phyloP scores from a whole-genome alignment of 2,113 vertebrate species.

The Psephotus haematonotus region DNA sequence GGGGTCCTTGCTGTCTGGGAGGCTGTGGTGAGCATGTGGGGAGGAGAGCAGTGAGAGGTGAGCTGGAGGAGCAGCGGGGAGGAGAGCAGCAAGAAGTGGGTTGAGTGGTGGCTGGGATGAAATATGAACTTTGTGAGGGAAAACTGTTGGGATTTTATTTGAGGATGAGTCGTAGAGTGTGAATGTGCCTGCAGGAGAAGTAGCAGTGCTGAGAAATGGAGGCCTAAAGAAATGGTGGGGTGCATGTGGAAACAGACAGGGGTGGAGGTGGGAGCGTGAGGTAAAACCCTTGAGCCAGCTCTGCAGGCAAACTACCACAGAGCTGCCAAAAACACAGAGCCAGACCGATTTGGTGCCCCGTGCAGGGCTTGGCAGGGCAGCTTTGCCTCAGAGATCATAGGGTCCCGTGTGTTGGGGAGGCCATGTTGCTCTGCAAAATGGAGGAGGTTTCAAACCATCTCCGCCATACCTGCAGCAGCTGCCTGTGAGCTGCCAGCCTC shows the following conservation, averaged over 20 bases:
- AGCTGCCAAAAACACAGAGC: fast-evolving
- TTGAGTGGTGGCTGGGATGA: fast-evolving
- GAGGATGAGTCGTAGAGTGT: fast-evolving
- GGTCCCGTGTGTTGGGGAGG: fast-evolving
- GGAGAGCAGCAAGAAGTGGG: fast-evolving
- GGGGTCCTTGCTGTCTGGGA: fast-evolving
- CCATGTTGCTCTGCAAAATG: neutral
- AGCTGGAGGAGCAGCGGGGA: neutral
- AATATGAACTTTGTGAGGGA: neutral
- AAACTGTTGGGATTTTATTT: neutral
- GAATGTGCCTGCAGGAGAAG: neutral
- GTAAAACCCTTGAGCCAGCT: neutral
- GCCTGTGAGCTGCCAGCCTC: neutral
- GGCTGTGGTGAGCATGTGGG: fast-evolving
- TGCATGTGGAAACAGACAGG: fast-evolving
- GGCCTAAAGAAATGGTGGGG: fast-evolving
- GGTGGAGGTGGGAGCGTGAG: neutral
- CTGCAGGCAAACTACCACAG: neutral
- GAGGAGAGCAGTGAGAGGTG: neutral
- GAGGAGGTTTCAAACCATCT: fast-evolving
- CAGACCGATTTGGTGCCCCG: neutral
- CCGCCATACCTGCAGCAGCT: neutral
- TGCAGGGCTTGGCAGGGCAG: neutral
- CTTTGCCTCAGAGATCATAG: no score
- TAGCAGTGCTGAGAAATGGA: neutral